A percentile compares a stretch with the other conserved stretches of the same genome.
These are phyloP conservation scores for Agonum fuliginosum DNA, from an alignment of 2,888 invertebrate species.

Conservation along the genomic window DNA sequence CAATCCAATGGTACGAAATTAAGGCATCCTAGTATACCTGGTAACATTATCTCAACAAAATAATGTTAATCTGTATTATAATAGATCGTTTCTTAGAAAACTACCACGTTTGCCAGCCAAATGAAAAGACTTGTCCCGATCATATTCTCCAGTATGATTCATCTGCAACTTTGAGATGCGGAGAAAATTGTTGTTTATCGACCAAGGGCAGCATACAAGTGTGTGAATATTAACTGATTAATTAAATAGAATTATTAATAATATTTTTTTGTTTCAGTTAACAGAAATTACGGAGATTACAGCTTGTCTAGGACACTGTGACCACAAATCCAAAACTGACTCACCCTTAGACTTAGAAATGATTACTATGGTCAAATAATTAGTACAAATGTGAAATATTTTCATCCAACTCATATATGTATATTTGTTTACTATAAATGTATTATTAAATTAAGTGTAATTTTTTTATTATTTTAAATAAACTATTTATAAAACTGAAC, in stretches of 20 bases:
- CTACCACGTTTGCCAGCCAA: slow-evolving; percentile 33
- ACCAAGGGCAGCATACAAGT: slow-evolving; percentile 36
- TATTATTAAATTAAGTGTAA: slow-evolving; percentile 48
- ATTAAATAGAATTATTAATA: background rate
- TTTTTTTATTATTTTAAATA: slow-evolving; percentile 49
- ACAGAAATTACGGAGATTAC: slow-evolving; percentile 65
- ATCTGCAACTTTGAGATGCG: slow-evolving; percentile 7
- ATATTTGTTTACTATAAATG: slow-evolving; percentile 45
- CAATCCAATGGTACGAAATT: slow-evolving; percentile 62
- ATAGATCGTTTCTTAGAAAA: slow-evolving; percentile 27
- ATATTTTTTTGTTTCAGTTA: slow-evolving; percentile 12
- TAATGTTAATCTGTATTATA: slow-evolving; percentile 6
- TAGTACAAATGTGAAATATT: slow-evolving; percentile 39
- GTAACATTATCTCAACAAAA: no score
- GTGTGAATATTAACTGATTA: background rate
- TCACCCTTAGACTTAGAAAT: slow-evolving; percentile 66
- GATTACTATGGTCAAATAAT: slow-evolving; percentile 63
- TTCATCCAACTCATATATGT: slow-evolving; percentile 33
- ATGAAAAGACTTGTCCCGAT: slow-evolving; percentile 30
- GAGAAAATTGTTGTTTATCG: slow-evolving; percentile 33
- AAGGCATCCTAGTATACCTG: slow-evolving; percentile 62
- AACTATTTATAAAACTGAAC: slow-evolving; percentile 38
- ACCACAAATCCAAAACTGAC: slow-evolving; percentile 64
- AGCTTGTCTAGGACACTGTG: slow-evolving; percentile 62
- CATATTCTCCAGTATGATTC: slow-evolving; percentile 38